Evolutionary conservation across 2,888 invertebrate genomes (phyloP).

Genomic region (Sisyra terminalis): DNA sequence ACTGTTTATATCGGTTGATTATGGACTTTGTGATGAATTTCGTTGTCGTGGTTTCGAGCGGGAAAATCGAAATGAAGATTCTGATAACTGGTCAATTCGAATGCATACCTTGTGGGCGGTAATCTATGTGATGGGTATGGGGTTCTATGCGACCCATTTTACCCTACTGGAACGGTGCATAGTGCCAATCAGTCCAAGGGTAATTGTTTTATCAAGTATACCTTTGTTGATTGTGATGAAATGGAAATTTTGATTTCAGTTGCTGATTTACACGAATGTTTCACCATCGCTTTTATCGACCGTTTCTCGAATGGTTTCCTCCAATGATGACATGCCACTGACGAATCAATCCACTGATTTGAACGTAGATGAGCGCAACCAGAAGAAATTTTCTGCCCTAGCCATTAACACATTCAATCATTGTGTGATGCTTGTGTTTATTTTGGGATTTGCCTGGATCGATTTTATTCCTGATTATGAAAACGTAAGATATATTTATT

Average conservation of each 20-base stretch:
- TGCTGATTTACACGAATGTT: constrained; percentile 16
- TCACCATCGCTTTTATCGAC: constrained; percentile 28
- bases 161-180: constrained; percentile 29
- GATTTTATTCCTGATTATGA: constrained; percentile 34
- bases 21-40: constrained; percentile 41
- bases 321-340: constrained; percentile 21
- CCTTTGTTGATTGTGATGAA: not conserved
- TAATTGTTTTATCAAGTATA: not conserved
- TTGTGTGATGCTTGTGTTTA: constrained; percentile 25
- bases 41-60: constrained; percentile 35
- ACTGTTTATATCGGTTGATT: constrained; percentile 40
- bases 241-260: constrained; percentile 13
- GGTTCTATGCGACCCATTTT: constrained; percentile 33
- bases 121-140: constrained; percentile 33
- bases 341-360: constrained; percentile 4
- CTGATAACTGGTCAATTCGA: constrained; percentile 30
- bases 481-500: too few species aligned
- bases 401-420: constrained; percentile 31
- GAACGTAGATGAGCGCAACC: constrained; percentile 13
- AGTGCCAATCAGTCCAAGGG: constrained; percentile 15
- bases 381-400: constrained; percentile 20
- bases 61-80: constrained; percentile 23
- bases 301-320: constrained; percentile 32
- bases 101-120: constrained; percentile 37
- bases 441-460: constrained; percentile 30